Percentiles rank a stretch among this genome's conserved stretches.
phyloP scores from a whole-genome alignment of 2,888 invertebrate genomes.

The Pogonocherus hispidulus region DNA sequence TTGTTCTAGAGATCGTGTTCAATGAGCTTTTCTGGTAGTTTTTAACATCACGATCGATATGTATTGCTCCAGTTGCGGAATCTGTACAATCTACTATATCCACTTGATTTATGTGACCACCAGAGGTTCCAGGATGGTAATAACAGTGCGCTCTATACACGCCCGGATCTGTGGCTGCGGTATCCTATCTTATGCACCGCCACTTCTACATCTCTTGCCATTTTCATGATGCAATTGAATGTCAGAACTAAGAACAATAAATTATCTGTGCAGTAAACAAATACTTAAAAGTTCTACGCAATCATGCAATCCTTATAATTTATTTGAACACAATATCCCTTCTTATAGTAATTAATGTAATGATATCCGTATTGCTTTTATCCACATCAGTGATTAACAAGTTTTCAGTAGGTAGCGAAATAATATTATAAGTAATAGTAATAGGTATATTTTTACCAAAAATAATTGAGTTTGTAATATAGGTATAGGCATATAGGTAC shows the following conservation, averaged over 20 bases:
- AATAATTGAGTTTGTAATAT: too few species aligned
- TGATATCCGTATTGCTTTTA: background rate
- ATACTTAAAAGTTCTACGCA: conserved; percentile 32
- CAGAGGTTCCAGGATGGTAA: conserved; percentile 54
- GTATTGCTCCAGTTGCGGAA: conserved; percentile 65
- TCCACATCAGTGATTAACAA: background rate
- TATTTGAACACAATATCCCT: conserved; percentile 23
- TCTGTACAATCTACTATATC: conserved; percentile 61
- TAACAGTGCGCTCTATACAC: conserved; percentile 48
- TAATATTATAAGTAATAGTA: too few species aligned
- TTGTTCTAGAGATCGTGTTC: conserved; percentile 43
- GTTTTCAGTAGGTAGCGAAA: too few species aligned
- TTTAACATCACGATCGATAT: conserved; percentile 65
- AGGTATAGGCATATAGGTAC: too few species aligned
- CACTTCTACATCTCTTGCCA: conserved; percentile 22
- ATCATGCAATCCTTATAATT: conserved; percentile 35
- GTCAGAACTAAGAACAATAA: conserved; percentile 33
- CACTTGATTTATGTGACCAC: conserved; percentile 62
- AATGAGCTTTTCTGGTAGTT: conserved; percentile 63
- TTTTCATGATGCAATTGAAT: conserved; percentile 41
- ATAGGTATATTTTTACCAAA: too few species aligned
- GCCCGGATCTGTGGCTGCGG: conserved; percentile 17
- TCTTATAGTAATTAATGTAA: background rate
- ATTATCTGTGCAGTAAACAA: conserved; percentile 41
- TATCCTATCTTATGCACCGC: conserved; percentile 11